These are phyloP conservation scores for Spea hammondii DNA, from an alignment of 2,797 vertebrate species.

Conservation along the genomic window DNA sequence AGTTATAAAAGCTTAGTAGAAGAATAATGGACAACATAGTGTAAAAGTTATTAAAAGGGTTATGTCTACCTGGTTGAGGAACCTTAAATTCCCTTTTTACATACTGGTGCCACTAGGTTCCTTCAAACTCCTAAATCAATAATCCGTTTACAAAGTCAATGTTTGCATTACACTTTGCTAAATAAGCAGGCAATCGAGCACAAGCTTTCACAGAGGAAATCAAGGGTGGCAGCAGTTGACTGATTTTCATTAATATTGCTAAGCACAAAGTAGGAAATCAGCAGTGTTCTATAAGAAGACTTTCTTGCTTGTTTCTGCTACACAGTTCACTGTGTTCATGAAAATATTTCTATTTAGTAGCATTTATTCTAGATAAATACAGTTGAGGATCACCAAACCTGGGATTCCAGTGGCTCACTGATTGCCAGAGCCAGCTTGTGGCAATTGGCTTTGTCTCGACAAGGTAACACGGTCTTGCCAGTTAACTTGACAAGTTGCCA, in stretches of 20 bases:
- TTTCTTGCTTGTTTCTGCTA: not conserved
- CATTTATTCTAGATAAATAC: no score
- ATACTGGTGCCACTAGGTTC: constrained; percentile 7
- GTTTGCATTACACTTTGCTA: constrained; percentile 36
- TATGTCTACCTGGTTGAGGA: constrained; percentile 17
- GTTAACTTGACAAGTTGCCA: no score
- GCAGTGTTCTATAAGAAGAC: constrained; percentile 11
- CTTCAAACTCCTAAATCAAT: constrained; percentile 23
- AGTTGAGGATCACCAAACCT: no score
- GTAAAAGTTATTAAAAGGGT: constrained; percentile 1
- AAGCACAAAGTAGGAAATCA: constrained; percentile 34
- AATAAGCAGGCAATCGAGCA: constrained; percentile 27
- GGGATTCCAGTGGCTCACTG: no score
- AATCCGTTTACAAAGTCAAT: constrained; percentile 31
- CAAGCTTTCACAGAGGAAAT: constrained; percentile 27
- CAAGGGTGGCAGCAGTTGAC: constrained; percentile 24
- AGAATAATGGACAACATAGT: no score
- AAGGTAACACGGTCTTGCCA: no score
- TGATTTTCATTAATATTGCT: constrained; percentile 20
- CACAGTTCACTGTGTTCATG: not conserved
- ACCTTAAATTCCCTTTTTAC: constrained; percentile 9
- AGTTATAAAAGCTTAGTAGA: no score
- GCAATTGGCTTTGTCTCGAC: no score
- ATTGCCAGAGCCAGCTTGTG: no score
- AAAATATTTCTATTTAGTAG: not conserved